Conservation (phyloP, 2,888 invertebrate species). For the Laothoe populi region DNA sequence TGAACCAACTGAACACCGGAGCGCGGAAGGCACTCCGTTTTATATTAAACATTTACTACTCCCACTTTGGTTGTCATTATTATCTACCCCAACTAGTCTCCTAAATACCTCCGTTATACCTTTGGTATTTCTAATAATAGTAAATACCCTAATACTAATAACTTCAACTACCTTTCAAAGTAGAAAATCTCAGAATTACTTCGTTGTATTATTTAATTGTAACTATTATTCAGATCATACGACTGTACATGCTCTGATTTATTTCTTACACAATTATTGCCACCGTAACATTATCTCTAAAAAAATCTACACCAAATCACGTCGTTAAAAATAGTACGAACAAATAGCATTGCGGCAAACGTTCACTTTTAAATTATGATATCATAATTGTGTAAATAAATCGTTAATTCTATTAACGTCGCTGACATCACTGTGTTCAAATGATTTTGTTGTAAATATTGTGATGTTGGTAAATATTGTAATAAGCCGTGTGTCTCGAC, state of each 20-base stretch:
- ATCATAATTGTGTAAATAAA: slow-evolving; percentile 32
- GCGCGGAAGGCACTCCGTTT: too few relatives aligned
- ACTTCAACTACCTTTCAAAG: not conserved
- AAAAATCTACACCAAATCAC: slow-evolving; percentile 36
- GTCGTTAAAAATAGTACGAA: slow-evolving; percentile 25
- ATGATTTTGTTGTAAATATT: slow-evolving; percentile 26
- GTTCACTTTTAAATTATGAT: slow-evolving; percentile 29
- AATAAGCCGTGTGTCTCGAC: not conserved
- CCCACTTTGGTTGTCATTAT: too few relatives aligned
- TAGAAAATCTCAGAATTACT: not conserved
- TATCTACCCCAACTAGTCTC: too few relatives aligned
- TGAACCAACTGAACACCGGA: too few relatives aligned
- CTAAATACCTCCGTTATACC: too few relatives aligned
- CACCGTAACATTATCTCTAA: slow-evolving; percentile 35
- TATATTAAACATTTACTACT: too few relatives aligned
- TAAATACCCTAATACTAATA: too few relatives aligned
- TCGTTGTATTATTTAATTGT: not conserved
- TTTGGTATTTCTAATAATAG: too few relatives aligned
- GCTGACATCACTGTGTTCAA: slow-evolving; percentile 36
- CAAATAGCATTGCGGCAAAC: slow-evolving; percentile 16
- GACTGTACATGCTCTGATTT: slow-evolving; percentile 31
- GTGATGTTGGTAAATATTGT: slow-evolving; percentile 13
- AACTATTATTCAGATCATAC: not conserved
- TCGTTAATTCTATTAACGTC: slow-evolving; percentile 27
- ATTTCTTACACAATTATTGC: slow-evolving; percentile 35